Percentiles rank a stretch among this genome's conserved stretches.
Conservation (phyloP, 2,113 vertebrate genomes). For the Uria aalge region DNA sequence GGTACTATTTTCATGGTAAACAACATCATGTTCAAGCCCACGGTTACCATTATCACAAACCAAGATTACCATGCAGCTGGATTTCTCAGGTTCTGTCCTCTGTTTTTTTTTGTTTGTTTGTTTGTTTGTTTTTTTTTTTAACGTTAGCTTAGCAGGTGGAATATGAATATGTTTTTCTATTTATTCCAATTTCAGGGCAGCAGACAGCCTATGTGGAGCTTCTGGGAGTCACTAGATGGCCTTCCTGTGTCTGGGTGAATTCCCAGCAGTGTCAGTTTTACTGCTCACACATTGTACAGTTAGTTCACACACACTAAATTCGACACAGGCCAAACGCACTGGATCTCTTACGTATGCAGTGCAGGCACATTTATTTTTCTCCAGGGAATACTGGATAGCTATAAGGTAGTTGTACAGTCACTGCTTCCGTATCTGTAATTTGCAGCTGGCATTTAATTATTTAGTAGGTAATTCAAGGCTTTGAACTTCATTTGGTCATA, state of each 20-base stretch:
- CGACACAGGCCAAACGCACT: neutral
- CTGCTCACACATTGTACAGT: neutral
- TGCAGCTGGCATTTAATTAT: slow-evolving; percentile 15
- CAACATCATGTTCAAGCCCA: neutral
- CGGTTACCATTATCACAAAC: neutral
- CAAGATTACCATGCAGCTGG: neutral
- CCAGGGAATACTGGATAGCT: neutral
- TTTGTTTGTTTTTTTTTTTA: neutral
- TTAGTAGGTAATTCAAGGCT: slow-evolving; percentile 13
- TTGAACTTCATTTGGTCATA: slow-evolving; percentile 8
- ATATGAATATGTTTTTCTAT: neutral
- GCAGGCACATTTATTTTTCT: neutral
- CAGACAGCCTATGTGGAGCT: neutral
- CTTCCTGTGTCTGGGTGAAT: neutral
- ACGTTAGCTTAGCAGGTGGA: neutral
- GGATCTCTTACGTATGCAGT: neutral
- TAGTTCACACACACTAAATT: neutral
- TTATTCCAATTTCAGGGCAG: neutral
- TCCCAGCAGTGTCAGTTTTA: neutral
- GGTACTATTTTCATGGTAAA: neutral
- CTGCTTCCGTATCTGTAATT: slow-evolving; percentile 14
- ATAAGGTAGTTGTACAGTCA: neutral
- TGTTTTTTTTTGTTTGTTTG: no score
- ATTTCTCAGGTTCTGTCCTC: neutral
- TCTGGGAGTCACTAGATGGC: neutral